Conservation (phyloP, 2,888 invertebrate genomes). For the Drosophila diplacantha region DNA sequence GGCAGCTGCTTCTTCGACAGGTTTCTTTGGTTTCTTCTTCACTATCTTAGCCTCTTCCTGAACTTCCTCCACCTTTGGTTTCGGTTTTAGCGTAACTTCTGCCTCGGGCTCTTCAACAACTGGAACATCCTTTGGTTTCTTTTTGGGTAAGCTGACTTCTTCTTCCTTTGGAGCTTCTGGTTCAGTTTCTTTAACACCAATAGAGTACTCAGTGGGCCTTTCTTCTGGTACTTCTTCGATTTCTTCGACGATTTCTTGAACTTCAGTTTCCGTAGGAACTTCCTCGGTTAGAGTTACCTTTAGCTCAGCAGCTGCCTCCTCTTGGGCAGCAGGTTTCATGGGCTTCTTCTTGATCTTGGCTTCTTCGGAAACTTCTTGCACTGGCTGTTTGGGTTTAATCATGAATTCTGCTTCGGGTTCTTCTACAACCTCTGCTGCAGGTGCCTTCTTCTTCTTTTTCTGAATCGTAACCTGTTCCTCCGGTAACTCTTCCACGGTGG, state of each 20-base stretch:
- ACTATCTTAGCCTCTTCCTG: constrained; percentile 63
- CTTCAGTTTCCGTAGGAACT: constrained; percentile 53
- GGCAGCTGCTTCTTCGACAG: constrained; percentile 64
- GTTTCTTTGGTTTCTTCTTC: constrained; percentile 72
- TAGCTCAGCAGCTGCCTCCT: constrained; percentile 72
- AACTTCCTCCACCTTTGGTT: constrained; percentile 61
- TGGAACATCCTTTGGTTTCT: constrained; percentile 50
- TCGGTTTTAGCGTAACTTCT: constrained; percentile 63
- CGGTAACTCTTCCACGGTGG: constrained; percentile 46
- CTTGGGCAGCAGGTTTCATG: constrained; percentile 58
- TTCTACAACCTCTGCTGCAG: constrained; percentile 60
- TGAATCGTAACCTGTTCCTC: constrained; percentile 48
- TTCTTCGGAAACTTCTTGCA: constrained; percentile 69
- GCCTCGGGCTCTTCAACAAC: constrained; percentile 66
- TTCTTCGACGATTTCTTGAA: constrained; percentile 68
- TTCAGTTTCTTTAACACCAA: constrained; percentile 59
- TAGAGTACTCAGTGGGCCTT: constrained; percentile 55
- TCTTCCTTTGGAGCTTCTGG: constrained; percentile 54
- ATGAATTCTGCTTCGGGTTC: constrained; percentile 73
- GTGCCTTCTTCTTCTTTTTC: constrained; percentile 58
- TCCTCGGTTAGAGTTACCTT: constrained; percentile 72
- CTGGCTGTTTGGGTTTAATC: constrained; percentile 57
- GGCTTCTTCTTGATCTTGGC: constrained; percentile 70
- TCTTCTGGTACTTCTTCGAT: constrained; percentile 50
- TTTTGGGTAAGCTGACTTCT: constrained; percentile 60